Percentiles rank a stretch among this genome's conserved stretches.
These are phyloP conservation scores for Leptodirus hochenwartii DNA, from an alignment of 2,888 invertebrate genomes.

Conservation along the genomic window DNA sequence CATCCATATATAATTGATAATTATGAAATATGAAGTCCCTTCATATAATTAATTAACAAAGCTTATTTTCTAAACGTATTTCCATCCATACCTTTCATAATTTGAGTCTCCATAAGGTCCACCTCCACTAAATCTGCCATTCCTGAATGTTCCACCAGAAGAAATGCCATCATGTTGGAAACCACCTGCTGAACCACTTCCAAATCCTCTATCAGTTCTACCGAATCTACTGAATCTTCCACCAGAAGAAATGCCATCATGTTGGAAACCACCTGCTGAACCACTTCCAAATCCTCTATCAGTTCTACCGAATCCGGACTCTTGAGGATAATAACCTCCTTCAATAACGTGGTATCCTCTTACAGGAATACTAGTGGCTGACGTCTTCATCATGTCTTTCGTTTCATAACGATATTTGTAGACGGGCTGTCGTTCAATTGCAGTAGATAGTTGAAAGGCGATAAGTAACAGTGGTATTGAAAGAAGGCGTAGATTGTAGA, in stretches of 20 bases:
- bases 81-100: conserved; percentile 16
- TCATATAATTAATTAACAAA: too few relatives aligned
- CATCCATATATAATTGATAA: too few relatives aligned
- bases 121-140: conserved; percentile 14
- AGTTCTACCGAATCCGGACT: conserved; percentile 16
- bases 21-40: too few relatives aligned
- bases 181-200: conserved; percentile 8
- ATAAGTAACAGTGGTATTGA: too few relatives aligned
- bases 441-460: too few relatives aligned
- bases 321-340: conserved; percentile 34
- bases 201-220: conserved; percentile 10
- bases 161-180: conserved; percentile 15
- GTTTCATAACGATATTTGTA: conserved; percentile 24
- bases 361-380: conserved; percentile 23
- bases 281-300: conserved; percentile 7
- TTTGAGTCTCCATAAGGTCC: conserved; percentile 11
- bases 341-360: conserved; percentile 39
- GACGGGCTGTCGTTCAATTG: too few relatives aligned
- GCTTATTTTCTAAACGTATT: conserved; percentile 33
- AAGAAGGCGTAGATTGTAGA: too few relatives aligned
- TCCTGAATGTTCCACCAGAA: conserved; percentile 23
- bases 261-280: conserved; percentile 13
- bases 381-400: conserved; percentile 25
- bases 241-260: conserved; percentile 9
- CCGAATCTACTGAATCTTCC: conserved; percentile 10